Percentiles rank a stretch among this genome's conserved stretches.
Evolutionary conservation across 2,113 vertebrate species (phyloP).

Genomic region (Oncorhynchus clarkii): DNA sequence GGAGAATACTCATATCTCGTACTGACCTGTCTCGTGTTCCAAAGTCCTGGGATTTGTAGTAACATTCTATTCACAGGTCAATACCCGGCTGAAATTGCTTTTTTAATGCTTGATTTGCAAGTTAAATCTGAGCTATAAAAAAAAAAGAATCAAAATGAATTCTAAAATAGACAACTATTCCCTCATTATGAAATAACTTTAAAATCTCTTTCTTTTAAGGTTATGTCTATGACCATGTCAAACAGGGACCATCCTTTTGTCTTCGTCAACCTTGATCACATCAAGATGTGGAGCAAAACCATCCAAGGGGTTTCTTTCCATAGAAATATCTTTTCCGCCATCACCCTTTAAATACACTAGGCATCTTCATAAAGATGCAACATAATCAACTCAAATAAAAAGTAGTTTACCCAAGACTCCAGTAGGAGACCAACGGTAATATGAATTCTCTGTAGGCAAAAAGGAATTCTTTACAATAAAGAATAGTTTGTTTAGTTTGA

Average conservation of each 20-base stretch:
- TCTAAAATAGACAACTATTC: constrained; percentile 82
- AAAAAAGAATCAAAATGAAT: constrained; percentile 77
- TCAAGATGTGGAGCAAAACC: constrained; percentile 86
- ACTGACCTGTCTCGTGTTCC: constrained; percentile 84
- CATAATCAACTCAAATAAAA: constrained; percentile 78
- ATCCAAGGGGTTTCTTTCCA: constrained; percentile 75
- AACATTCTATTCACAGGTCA: constrained; percentile 78
- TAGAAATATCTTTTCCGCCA: constrained; percentile 85
- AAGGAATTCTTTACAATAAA: constrained; percentile 87
- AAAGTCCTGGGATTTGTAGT: constrained; percentile 79
- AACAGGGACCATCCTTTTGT: constrained; percentile 79
- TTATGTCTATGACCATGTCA: constrained; percentile 79
- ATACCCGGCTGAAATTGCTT: constrained; percentile 94
- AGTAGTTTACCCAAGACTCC: constrained; percentile 71
- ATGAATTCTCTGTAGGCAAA: constrained; percentile 87
- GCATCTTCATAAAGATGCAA: constrained; percentile 89
- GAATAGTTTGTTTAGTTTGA: constrained; percentile 83
- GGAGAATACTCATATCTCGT: constrained; percentile 71
- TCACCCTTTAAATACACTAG: constrained; percentile 86
- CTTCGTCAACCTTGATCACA: constrained; percentile 87
- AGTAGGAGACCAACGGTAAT: constrained; percentile 82
- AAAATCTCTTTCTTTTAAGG: constrained; percentile 70
- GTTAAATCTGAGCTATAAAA: constrained; percentile 88
- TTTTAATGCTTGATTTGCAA: constrained; percentile 84
- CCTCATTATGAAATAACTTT: constrained; percentile 83